Percentiles rank a stretch among this genome's conserved stretches.
These are phyloP conservation scores for Parazoanthus atlanticus DNA, from an alignment of 92 coral and sea anemone genomes.

Conservation along the genomic window DNA sequence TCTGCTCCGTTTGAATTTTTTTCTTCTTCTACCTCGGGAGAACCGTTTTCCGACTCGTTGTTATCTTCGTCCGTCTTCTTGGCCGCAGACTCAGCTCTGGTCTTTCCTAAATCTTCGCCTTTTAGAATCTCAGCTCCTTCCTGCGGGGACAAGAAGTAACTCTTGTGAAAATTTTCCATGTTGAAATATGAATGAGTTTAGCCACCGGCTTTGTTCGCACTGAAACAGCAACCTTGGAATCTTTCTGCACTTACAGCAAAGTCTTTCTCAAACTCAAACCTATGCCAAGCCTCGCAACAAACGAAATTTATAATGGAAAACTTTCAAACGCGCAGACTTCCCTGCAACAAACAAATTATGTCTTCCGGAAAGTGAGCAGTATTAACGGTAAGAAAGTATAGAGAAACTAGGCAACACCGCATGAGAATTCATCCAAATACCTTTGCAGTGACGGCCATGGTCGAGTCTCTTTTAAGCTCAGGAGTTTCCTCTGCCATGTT, in stretches of 20 bases:
- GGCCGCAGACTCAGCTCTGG: slow-evolving; percentile 88
- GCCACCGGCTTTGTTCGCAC: slow-evolving; percentile 20
- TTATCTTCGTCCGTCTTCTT: slow-evolving; percentile 70
- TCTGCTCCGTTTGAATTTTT: slow-evolving; percentile 51
- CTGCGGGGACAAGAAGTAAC: slow-evolving; percentile 40
- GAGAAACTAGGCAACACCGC: neutral
- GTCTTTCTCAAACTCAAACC: neutral
- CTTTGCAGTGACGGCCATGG: slow-evolving; percentile 95
- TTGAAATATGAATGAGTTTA: slow-evolving; percentile 28
- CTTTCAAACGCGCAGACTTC: neutral
- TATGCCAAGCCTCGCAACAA: neutral
- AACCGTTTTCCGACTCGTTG: slow-evolving; percentile 47
- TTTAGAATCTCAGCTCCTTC: slow-evolving; percentile 92
- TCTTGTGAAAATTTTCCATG: neutral
- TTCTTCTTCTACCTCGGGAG: slow-evolving; percentile 51
- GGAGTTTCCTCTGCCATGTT: slow-evolving; percentile 91
- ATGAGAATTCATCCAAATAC: slow-evolving; percentile 40
- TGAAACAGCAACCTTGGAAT: slow-evolving; percentile 26
- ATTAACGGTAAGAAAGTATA: neutral
- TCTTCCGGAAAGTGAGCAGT: slow-evolving; percentile 36
- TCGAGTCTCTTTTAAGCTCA: slow-evolving; percentile 88
- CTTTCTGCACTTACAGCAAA: neutral
- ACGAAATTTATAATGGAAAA: neutral
- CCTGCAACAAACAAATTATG: neutral
- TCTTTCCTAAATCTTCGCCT: slow-evolving; percentile 93